Evolutionary conservation across 2,888 invertebrate genomes (phyloP).

Genomic region (Drosophila parthenogenetica): DNA sequence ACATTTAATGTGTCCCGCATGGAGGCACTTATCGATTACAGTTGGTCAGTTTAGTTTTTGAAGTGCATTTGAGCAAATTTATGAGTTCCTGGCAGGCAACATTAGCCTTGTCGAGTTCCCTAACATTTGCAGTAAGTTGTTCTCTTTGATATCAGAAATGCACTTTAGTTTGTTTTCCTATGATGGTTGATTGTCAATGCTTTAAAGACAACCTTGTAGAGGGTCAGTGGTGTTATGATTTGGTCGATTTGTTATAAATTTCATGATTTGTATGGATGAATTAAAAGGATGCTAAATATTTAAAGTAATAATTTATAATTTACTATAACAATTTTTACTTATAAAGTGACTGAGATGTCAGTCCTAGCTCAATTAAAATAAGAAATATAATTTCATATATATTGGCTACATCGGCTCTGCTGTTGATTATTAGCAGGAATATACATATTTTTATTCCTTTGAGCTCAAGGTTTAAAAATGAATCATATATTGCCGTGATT

Average conservation of each 20-base stretch:
- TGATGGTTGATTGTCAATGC: constrained; percentile 39
- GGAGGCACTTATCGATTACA: constrained; percentile 46
- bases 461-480: background rate
- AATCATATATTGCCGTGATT: constrained; percentile 12
- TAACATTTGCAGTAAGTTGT: constrained; percentile 67
- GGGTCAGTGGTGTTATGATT: constrained; percentile 45
- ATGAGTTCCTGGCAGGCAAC: constrained; percentile 47
- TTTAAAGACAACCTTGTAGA: constrained; percentile 1
- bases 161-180: constrained; percentile 22
- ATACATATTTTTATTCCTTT: no score
- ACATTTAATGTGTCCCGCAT: constrained; percentile 56
- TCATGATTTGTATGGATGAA: constrained; percentile 35
- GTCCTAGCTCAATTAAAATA: no score
- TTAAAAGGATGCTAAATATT: background rate
- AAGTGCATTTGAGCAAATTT: constrained; percentile 62
- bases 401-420: no score
- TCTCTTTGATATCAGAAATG: constrained; percentile 23
- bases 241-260: constrained; percentile 64
- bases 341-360: no score
- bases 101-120: constrained; percentile 61
- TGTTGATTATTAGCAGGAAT: no score
- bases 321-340: no score
- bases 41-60: constrained; percentile 43
- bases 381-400: no score
- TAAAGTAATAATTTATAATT: no score